Evolutionary conservation across 2,797 vertebrate genomes (phyloP), one percentile per base, ranked within the genome.

Genomic region (Halcyon smyrnensis): DNA sequence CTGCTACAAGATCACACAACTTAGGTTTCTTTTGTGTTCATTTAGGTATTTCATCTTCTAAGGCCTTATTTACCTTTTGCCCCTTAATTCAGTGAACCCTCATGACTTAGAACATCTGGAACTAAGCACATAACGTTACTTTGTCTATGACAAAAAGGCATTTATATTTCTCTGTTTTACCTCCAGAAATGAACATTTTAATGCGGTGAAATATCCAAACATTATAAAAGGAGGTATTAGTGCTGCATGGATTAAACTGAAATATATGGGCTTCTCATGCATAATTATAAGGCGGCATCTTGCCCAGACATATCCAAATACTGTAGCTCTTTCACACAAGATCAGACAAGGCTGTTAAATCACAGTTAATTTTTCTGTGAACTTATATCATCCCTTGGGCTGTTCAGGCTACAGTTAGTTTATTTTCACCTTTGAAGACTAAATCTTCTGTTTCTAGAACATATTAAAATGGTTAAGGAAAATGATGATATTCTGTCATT

Each of bases 301-400:
- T 96, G 90, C 89, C 81, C 53, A 71, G 95, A 89, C 87, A 18
- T 21, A 83, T 59, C 25, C 32, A 56, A 53, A 60, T 60, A 62
- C 60, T 79, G 62, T 7, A 85, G 73, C 20, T 84, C 37, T 39
- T 95, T 95, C 62, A 85, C 73, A 83, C 82, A 89, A 94, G 93
- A 90, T 89, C 78, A 96, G 88, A 86, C 90, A 69, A 67, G 69
- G 59, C n/a, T 87, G 54, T 90, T 88, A 90, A 95, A 69, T 81
- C 78, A 64, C 32, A 54, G 75, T 88, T 95, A 93, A 70, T 96
- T 97, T 96, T 97, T 81, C 83, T 91, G 63, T 51, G 34, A 95
- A 81, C 39, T 18, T 65, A 60, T 77, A 79, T 95, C 88, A 74
- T 87, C 75, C 87, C 87, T 76, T 39, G 46, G 73, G 83, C 59